These are phyloP conservation scores for Pangasius larnaudii DNA, from an alignment of 2,797 vertebrate species.

Conservation along the genomic window DNA sequence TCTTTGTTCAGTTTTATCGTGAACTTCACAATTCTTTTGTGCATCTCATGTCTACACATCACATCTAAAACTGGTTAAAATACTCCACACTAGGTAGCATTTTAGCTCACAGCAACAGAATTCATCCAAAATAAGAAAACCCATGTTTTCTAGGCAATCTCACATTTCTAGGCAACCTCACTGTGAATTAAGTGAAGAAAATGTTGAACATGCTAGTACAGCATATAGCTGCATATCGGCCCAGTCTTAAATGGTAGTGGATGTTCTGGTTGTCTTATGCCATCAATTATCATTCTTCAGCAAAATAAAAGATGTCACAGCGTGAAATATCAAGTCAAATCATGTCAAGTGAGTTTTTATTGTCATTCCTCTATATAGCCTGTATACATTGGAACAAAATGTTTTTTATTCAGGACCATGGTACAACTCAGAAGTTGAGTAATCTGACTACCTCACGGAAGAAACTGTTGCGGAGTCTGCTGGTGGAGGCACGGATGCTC, in stretches of 20 bases:
- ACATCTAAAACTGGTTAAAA: neutral
- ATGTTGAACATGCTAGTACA: neutral
- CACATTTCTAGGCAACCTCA: neutral
- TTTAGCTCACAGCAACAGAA: neutral
- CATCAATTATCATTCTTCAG: constrained; percentile 25
- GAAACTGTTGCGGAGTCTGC: too few species aligned
- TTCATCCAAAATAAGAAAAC: neutral
- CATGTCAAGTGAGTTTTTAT: too few species aligned
- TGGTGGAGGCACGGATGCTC: too few species aligned
- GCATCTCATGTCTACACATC: neutral
- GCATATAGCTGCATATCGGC: too few species aligned
- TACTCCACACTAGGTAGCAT: neutral
- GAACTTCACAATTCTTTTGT: neutral
- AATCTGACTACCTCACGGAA: too few species aligned
- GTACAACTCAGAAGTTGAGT: too few species aligned
- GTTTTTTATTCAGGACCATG: too few species aligned
- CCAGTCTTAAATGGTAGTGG: neutral
- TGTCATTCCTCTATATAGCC: too few species aligned
- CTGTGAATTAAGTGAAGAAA: neutral
- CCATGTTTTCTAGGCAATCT: neutral
- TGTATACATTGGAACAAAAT: too few species aligned
- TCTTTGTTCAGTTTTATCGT: neutral
- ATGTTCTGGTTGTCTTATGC: constrained; percentile 18
- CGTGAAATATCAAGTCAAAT: neutral
- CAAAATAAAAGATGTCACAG: constrained; percentile 8